phyloP scores from a whole-genome alignment of 2,797 vertebrate species.

The Limnodromus scolopaceus region DNA sequence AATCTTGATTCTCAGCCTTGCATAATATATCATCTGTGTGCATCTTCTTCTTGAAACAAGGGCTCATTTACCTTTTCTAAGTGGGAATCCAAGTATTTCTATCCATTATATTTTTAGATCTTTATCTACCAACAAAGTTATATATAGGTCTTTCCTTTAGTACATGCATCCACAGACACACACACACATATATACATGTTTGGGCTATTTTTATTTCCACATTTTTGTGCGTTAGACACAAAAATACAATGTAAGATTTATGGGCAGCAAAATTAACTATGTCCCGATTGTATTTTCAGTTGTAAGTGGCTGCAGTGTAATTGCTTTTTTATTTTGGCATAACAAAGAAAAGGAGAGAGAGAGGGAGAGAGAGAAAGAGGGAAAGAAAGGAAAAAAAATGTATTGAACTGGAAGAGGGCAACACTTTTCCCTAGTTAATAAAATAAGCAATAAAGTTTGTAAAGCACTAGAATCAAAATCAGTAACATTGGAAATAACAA shows the following conservation, averaged over 20 bases:
- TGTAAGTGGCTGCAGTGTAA: conserved; percentile 14
- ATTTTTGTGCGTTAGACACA: background rate
- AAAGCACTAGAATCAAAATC: conserved; percentile 69
- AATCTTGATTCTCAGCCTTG: conserved; percentile 29
- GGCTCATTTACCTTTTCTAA: conserved; percentile 2
- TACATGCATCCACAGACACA: background rate
- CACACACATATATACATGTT: background rate
- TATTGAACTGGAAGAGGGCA: conserved; percentile 55
- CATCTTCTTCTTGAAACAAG: conserved; percentile 29
- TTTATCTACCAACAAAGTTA: background rate
- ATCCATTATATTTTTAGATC: conserved; percentile 14
- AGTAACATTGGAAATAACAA: conserved; percentile 54
- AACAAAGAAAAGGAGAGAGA: conserved; percentile 42
- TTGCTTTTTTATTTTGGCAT: conserved; percentile 27
- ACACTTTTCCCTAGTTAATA: conserved; percentile 65
- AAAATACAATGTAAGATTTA: conserved; percentile 15
- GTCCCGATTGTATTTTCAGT: conserved; percentile 10
- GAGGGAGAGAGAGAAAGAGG: background rate
- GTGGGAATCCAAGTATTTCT: conserved; percentile 9
- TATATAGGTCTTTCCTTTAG: background rate
- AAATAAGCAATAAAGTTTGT: conserved; percentile 75
- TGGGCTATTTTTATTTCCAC: background rate
- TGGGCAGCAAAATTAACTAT: conserved; percentile 10
- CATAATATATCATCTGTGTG: background rate
- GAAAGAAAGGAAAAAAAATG: conserved; percentile 36